Evolutionary conservation across 2,797 vertebrate genomes (phyloP).

Genomic region (Austrolebias charrua): DNA sequence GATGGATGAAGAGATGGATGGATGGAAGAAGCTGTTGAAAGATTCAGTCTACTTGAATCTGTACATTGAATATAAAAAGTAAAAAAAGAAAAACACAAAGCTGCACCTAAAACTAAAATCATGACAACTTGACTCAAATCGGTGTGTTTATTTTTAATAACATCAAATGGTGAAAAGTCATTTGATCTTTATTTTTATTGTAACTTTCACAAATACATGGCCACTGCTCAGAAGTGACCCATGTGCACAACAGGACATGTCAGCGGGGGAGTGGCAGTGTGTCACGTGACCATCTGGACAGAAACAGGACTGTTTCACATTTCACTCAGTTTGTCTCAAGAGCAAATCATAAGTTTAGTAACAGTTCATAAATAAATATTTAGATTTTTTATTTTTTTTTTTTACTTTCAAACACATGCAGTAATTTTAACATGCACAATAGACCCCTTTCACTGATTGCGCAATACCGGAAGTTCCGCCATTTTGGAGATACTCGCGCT

Average conservation of each 20-base stretch:
- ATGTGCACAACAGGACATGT: slow-evolving; percentile 47
- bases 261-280: slow-evolving; percentile 72
- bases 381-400: slow-evolving; percentile 35
- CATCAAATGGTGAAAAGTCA: slow-evolving; percentile 63
- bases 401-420: slow-evolving; percentile 72
- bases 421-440: slow-evolving; percentile 80
- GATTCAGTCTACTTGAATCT: neutral
- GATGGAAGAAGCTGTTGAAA: slow-evolving; percentile 25
- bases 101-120: neutral
- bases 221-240: slow-evolving; percentile 46
- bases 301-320: slow-evolving; percentile 69
- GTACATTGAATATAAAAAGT: no score
- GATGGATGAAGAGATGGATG: no score
- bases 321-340: slow-evolving; percentile 48
- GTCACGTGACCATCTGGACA: slow-evolving; percentile 79
- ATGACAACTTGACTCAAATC: neutral
- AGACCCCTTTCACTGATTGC: no score
- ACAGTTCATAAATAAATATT: slow-evolving; percentile 60
- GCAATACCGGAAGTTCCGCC: no score
- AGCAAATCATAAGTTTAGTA: slow-evolving; percentile 79
- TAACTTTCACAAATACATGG: slow-evolving; percentile 67
- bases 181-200: slow-evolving; percentile 58
- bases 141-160: slow-evolving; percentile 28
- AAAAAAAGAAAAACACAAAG: no score
- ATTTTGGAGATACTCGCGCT: no score